These are phyloP conservation scores for Aporophyla lueneburgensis DNA, from an alignment of 2,888 invertebrate genomes.

Conservation along the genomic window DNA sequence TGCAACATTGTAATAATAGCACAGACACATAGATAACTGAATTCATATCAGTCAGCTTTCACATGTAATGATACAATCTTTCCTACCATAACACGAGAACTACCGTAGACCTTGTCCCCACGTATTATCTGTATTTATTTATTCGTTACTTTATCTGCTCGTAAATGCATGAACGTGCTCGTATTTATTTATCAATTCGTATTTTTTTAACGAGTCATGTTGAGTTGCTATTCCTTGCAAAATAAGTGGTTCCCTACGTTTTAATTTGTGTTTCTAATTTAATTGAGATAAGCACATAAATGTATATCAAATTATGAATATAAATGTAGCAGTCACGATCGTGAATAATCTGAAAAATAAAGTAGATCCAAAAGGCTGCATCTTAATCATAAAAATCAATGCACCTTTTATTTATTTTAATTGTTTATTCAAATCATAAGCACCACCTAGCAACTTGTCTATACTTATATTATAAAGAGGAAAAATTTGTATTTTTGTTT, in stretches of 20 bases:
- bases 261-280: slow-evolving; percentile 14
- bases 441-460: slow-evolving; percentile 1
- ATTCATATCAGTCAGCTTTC: slow-evolving; percentile 21
- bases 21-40: slow-evolving; percentile 5
- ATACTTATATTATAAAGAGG: no score
- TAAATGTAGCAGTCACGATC: background rate
- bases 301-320: background rate
- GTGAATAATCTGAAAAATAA: background rate
- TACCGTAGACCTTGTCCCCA: slow-evolving; percentile 37
- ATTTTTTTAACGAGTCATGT: slow-evolving; percentile 20
- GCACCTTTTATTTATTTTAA: slow-evolving; percentile 7
- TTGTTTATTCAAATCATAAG: slow-evolving; percentile 6
- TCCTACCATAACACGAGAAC: slow-evolving; percentile 18
- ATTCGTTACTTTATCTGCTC: slow-evolving; percentile 43
- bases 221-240: slow-evolving; percentile 6
- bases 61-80: slow-evolving; percentile 18
- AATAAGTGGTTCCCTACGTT: background rate
- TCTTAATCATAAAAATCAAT: slow-evolving; percentile 2
- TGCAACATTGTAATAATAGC: slow-evolving; percentile 9
- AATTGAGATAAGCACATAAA: slow-evolving; percentile 13
- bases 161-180: slow-evolving; percentile 22
- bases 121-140: slow-evolving; percentile 45
- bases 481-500: no score
- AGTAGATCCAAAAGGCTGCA: background rate
- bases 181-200: slow-evolving; percentile 32